Evolutionary conservation across 1,140 invertebrate genomes (phyloP).

Genomic region (Papilio helenus): DNA sequence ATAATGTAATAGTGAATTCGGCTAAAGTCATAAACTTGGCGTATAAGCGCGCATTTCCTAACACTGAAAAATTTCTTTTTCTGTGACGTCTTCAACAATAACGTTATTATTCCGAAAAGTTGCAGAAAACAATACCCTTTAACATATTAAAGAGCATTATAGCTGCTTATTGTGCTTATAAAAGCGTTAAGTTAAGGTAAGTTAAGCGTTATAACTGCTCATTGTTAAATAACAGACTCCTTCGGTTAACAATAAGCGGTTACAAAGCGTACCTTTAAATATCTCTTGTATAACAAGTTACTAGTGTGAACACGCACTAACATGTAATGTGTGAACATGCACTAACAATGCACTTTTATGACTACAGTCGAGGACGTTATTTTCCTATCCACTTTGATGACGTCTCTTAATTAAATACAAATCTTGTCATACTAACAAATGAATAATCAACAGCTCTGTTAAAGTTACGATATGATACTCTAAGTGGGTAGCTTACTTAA

Average conservation of each 20-base stretch:
- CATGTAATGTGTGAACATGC: not conserved
- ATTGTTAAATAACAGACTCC: not conserved
- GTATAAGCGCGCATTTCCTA: no score
- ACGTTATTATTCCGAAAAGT: not conserved
- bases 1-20: no score
- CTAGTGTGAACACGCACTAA: not conserved
- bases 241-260: not conserved
- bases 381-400: not conserved
- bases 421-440: no score
- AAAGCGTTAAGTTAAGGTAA: no score
- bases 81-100: not conserved
- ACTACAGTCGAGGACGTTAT: not conserved
- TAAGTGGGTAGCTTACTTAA: not conserved
- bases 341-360: not conserved
- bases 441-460: no score
- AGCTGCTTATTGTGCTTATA: not conserved
- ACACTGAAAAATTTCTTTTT: not conserved
- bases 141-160: not conserved
- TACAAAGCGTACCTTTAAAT: not conserved
- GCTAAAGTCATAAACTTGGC: no score
- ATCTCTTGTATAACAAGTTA: not conserved
- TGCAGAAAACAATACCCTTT: not conserved
- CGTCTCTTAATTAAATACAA: not conserved
- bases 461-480: not conserved
- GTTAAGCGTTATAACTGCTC: not conserved